A percentile compares a stretch with the other conserved stretches of the same genome.
Conservation (phyloP, 2,888 invertebrate genomes). For the Campopleginae sp. region DNA sequence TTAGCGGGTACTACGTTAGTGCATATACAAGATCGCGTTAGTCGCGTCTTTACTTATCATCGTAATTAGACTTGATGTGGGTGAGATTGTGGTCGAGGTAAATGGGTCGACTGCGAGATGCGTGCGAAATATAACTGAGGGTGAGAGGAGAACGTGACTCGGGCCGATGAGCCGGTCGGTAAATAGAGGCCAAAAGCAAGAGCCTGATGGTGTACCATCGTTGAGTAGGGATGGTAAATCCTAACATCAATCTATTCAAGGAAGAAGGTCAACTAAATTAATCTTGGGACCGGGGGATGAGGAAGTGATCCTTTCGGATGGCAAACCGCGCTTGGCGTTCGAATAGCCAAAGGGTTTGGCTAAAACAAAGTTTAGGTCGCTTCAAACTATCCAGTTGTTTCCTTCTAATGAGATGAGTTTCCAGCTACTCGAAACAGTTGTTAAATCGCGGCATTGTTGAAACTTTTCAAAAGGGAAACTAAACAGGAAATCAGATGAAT, state of each 20-base stretch:
- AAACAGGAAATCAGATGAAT: not conserved
- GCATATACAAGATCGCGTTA: slow-evolving; percentile 49
- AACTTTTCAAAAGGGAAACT: slow-evolving; percentile 1
- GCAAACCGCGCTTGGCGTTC: slow-evolving; percentile 53
- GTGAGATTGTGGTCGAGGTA: slow-evolving; percentile 62
- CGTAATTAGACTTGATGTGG: slow-evolving; percentile 68
- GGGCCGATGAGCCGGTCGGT: slow-evolving; percentile 62
- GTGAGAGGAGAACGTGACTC: slow-evolving; percentile 50
- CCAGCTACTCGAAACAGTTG: slow-evolving; percentile 43
- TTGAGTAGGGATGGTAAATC: slow-evolving; percentile 63
- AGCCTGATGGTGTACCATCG: slow-evolving; percentile 46
- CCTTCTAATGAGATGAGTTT: slow-evolving; percentile 54
- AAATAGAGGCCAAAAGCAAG: slow-evolving; percentile 57
- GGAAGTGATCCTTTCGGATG: slow-evolving; percentile 62
- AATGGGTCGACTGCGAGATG: slow-evolving; percentile 42
- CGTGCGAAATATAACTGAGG: slow-evolving; percentile 63
- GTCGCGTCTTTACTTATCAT: slow-evolving; percentile 66
- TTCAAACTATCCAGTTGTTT: slow-evolving; percentile 50
- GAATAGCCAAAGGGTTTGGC: slow-evolving; percentile 56
- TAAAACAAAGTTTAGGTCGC: slow-evolving; percentile 44
- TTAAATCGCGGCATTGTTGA: slow-evolving; percentile 23
- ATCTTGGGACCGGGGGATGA: slow-evolving; percentile 52
- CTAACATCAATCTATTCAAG: slow-evolving; percentile 69
- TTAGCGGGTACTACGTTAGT: slow-evolving; percentile 58
- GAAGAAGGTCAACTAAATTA: slow-evolving; percentile 69